A percentile compares a stretch with the other conserved stretches of the same genome.
phyloP scores from a whole-genome alignment of 2,888 invertebrate genomes.

The Celastrina argiolus region DNA sequence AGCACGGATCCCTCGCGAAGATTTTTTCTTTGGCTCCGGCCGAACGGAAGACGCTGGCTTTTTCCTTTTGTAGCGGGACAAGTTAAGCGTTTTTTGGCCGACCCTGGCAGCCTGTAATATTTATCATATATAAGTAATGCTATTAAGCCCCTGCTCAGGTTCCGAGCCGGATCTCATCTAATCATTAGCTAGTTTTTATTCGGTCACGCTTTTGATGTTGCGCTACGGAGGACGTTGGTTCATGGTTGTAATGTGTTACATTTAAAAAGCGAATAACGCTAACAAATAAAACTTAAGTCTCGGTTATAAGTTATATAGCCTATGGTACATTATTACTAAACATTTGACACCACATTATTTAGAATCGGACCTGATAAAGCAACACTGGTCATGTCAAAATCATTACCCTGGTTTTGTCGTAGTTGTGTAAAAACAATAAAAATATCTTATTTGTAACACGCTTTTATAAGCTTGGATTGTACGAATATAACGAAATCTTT shows the following conservation, averaged over 20 bases:
- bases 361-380: too few species aligned
- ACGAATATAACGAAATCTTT: too few species aligned
- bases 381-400: too few species aligned
- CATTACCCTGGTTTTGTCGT: neutral
- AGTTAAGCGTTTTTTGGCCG: conserved; percentile 77
- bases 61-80: conserved; percentile 77
- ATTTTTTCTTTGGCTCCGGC: conserved; percentile 75
- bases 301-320: too few species aligned
- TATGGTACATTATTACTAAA: too few species aligned
- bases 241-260: neutral
- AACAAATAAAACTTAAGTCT: neutral
- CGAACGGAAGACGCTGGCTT: conserved; percentile 77
- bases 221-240: too few species aligned
- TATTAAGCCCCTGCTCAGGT: conserved; percentile 59
- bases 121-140: conserved; percentile 72
- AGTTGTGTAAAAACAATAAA: neutral
- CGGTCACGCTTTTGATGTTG: conserved; percentile 5
- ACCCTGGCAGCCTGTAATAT: conserved; percentile 66
- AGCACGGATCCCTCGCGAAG: conserved; percentile 73
- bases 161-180: conserved; percentile 22
- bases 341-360: too few species aligned
- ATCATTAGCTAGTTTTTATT: conserved; percentile 18
- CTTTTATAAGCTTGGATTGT: too few species aligned
- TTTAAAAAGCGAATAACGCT: neutral
- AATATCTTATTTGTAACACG: neutral